Evolutionary conservation across 2,113 vertebrate genomes (phyloP), one percentile per base, ranked within the genome.

Genomic region (Callorhinus ursinus): DNA sequence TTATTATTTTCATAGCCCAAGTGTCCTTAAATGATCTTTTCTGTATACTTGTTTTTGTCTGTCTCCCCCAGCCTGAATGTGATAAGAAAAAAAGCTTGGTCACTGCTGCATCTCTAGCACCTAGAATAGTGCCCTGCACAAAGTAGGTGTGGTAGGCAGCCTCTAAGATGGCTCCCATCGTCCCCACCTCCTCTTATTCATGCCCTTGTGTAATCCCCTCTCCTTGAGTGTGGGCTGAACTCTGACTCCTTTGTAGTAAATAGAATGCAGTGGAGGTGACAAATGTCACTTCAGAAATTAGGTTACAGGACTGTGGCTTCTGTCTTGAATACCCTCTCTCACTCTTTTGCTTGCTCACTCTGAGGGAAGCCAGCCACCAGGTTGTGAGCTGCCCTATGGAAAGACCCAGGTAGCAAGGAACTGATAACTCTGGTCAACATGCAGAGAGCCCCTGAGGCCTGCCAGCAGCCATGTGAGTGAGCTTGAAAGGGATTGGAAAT

Each of bases 31-130:
- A 59, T 79, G 22, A 53, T 80, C 16, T 65, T 82, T 7, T 39
- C 49, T 90, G 5, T 79, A 92, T 65, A 55, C 55, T 84, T 80
- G 84, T 77, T 90, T 81, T 95, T 61, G n/a, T 89, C 59, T 90
- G 31, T 63, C n/a, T 84, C 46, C 31, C 57, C 9, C 31, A 88
- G 84, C 57, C 65, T 86, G 13, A 65, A 88, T 42, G 74, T 93
- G n/a, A 51, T 88, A 85, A 94, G 33, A 14, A 80, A 72, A 51
- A 90, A 65, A 4, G 1, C 1, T 71, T 90, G 22, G 21, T 82
- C 42, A 49, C 26, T 59, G 36, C 26, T 49, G 7, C 13, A 33
- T 65, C 80, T 86, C 19, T 71, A 31, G 95, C 9, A 87, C 36
- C 39, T 90, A 42, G n/a, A 79, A 49, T 82, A 90, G 13, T 31